Conservation (phyloP, 1,140 invertebrate species). For the Atta cephalotes region DNA sequence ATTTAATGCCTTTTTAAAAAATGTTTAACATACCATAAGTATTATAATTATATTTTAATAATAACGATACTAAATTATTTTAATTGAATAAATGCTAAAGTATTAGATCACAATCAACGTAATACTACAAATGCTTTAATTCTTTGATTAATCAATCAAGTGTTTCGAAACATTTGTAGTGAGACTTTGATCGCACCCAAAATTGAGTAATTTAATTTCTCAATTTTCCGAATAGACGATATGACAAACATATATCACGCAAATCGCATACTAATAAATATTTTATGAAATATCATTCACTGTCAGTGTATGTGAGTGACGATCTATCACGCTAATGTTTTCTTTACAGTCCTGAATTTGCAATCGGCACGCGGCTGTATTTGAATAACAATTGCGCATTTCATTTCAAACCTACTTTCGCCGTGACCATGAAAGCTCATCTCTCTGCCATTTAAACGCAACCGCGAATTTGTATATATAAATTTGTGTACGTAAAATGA, state of each 20-base stretch:
- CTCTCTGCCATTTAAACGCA: not conserved
- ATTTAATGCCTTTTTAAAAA: constrained; percentile 3
- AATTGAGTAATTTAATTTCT: not conserved
- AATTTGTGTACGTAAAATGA: too few relatives aligned
- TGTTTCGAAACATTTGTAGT: too few relatives aligned
- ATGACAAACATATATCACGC: not conserved
- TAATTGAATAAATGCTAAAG: not conserved
- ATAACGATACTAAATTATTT: not conserved
- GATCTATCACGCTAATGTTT: not conserved
- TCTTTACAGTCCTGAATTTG: constrained; percentile 8
- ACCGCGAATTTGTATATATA: not conserved
- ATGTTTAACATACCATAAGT: not conserved
- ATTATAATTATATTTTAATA: constrained; percentile 6
- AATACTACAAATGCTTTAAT: too few relatives aligned
- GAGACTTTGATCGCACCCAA: not conserved
- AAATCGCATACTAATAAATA: constrained; percentile 24
- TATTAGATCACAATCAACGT: not conserved
- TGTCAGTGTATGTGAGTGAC: not conserved
- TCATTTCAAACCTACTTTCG: constrained; percentile 13
- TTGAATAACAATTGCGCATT: constrained; percentile 40
- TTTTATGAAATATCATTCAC: constrained; percentile 18
- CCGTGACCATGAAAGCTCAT: constrained; percentile 11
- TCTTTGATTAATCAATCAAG: too few relatives aligned
- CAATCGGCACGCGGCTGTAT: constrained; percentile 34
- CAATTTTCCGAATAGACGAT: constrained; percentile 1